Evolutionary conservation across 2,113 vertebrate species (phyloP), one percentile per base, ranked within the genome.

Genomic region (Sinocyclocheilus rhinocerous): DNA sequence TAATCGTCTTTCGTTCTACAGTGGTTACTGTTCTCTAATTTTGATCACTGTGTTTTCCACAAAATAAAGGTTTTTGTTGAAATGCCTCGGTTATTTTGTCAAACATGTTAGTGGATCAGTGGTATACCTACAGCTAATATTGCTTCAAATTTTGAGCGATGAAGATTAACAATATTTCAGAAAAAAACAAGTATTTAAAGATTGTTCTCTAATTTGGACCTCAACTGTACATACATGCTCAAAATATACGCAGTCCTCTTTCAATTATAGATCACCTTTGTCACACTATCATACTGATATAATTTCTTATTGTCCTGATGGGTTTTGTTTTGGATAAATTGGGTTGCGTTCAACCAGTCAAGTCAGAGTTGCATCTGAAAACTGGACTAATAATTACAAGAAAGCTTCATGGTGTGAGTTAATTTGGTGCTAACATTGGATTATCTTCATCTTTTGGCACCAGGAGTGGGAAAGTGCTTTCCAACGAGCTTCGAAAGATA

Each of bases 241-340:
- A 63, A 72, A 75, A 61, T 9, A 55, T 4, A 26, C 29, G 16
- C 24, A 52, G 45, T 39, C 33, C 7, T 63, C 20, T 76, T 76
- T 33, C 33, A 29, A 36, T 69, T 65, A 50, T 52, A 77, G 70
- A 87, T 83, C 76, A 85, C 79, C 87, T 88, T 79, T 88, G 85
- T 88, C 78, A 88, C 76, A 84, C 78, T 57, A 39, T 73, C 72
- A 57, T 61, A 20, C 81, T 81, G 8, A 11, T 29, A 12, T 83
- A 4, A 33, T 73, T 80, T 84, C 76, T 57, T 67, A 36, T 55
- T 48, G 61, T 59, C 57, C 76, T 55, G 39, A 4, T 67, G 24
- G 83, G 59, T 70, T 39, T 84, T 45, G 57, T 75, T 81, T 18
- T 13, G 69, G 55, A 63, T 79, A 15, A 84, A 70, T 26, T 81